Evolutionary conservation across 2,797 vertebrate genomes (phyloP).

Genomic region (Esox masquinongy): DNA sequence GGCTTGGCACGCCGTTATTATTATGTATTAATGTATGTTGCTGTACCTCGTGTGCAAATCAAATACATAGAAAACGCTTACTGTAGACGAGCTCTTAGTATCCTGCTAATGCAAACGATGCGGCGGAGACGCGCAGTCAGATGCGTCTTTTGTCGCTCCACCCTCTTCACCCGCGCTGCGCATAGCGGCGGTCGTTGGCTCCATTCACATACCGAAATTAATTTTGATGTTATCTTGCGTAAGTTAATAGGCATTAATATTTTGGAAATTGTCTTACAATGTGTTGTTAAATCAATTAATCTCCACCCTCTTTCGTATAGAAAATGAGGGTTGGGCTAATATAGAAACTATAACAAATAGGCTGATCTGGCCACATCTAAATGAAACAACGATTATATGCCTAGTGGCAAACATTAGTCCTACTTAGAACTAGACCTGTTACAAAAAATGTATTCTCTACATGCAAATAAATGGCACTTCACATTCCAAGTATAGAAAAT

Average conservation of each 20-base stretch:
- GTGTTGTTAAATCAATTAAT: not conserved
- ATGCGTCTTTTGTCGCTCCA: conserved; percentile 67
- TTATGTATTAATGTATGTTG: not conserved
- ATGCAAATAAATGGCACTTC: not conserved
- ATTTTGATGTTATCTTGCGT: not conserved
- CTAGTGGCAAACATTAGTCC: not conserved
- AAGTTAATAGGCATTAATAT: not conserved
- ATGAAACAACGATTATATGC: not conserved
- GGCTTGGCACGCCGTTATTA: no score
- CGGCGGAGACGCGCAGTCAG: not conserved
- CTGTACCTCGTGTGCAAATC: not conserved
- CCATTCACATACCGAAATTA: conserved; percentile 12
- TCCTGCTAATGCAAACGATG: conserved; percentile 2
- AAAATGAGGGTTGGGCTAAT: not conserved
- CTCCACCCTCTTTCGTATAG: no score
- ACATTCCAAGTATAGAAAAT: not conserved
- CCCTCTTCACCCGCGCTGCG: conserved; percentile 42
- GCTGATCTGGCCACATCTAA: not conserved
- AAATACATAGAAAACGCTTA: not conserved
- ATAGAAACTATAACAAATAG: not conserved
- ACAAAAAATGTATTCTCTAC: not conserved
- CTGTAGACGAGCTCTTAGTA: not conserved
- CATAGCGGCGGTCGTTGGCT: not conserved
- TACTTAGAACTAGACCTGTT: not conserved
- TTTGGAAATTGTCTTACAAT: not conserved